Conservation (phyloP, 2,113 vertebrate genomes). For the Chaetura pelagica region DNA sequence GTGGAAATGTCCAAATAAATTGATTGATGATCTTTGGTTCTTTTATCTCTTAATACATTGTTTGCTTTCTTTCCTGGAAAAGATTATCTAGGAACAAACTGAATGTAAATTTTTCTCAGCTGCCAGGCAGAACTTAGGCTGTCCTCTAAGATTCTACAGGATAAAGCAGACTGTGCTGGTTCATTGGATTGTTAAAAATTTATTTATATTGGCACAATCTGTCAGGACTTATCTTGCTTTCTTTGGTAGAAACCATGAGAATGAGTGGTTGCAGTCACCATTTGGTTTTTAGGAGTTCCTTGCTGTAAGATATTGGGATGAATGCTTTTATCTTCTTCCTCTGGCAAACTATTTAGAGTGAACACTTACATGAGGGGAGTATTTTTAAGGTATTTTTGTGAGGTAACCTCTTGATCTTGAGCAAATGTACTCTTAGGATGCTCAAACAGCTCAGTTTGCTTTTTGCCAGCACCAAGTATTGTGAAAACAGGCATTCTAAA, state of each 20-base stretch:
- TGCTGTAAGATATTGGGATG: not conserved
- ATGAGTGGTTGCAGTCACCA: not conserved
- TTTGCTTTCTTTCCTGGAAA: not conserved
- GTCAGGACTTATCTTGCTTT: not conserved
- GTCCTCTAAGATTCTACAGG: not conserved
- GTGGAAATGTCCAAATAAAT: not conserved
- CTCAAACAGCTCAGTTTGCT: not conserved
- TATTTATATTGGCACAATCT: not conserved
- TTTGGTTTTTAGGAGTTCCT: not conserved
- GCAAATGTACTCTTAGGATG: not conserved
- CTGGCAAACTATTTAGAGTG: not conserved
- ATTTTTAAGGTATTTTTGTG: not conserved
- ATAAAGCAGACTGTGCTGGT: not conserved
- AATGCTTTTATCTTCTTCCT: not conserved
- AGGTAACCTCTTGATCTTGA: not conserved
- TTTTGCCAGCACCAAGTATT: not conserved
- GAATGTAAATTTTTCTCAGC: not conserved
- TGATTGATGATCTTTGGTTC: not conserved
- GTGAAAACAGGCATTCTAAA: not conserved
- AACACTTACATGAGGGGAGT: not conserved
- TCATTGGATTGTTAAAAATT: not conserved
- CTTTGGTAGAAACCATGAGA: not conserved
- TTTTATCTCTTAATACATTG: not conserved
- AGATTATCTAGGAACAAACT: not conserved
- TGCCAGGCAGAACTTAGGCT: not conserved